These are phyloP conservation scores for Corythornis leucogaster DNA, from an alignment of 2,797 vertebrate species.

Conservation along the genomic window DNA sequence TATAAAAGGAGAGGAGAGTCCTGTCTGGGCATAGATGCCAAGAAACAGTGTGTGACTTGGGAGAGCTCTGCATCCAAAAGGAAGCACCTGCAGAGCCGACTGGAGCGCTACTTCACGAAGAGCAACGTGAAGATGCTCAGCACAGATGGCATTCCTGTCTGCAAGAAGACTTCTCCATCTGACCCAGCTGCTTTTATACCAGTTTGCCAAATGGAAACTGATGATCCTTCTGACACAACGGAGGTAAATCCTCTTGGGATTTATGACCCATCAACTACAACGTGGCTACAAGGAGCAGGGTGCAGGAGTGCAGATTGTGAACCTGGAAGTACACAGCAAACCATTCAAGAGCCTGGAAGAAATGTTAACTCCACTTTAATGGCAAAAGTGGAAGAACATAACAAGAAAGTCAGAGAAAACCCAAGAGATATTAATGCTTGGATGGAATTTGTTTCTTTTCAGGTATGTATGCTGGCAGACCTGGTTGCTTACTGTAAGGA, in stretches of 20 bases:
- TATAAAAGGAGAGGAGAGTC: slow-evolving; percentile 90
- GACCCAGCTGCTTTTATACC: slow-evolving; percentile 78
- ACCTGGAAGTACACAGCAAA: background rate
- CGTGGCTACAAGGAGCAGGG: slow-evolving; percentile 92
- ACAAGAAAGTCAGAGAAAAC: slow-evolving; percentile 89
- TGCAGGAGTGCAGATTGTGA: slow-evolving; percentile 57
- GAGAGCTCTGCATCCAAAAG: slow-evolving; percentile 76
- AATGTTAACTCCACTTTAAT: slow-evolving; percentile 39
- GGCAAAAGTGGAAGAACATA: slow-evolving; percentile 89
- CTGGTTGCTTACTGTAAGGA: background rate
- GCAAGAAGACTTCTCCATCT: background rate
- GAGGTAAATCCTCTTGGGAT: slow-evolving; percentile 89
- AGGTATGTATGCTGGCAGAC: slow-evolving; percentile 77
- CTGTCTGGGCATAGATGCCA: slow-evolving; percentile 87
- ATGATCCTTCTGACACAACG: slow-evolving; percentile 2
- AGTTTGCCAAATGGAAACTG: slow-evolving; percentile 67
- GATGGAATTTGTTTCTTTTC: slow-evolving; percentile 92
- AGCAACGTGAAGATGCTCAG: slow-evolving; percentile 79
- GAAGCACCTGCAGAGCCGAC: slow-evolving; percentile 70
- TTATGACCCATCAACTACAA: slow-evolving; percentile 88
- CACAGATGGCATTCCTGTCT: slow-evolving; percentile 59
- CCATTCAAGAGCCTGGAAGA: slow-evolving; percentile 40
- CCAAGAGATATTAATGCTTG: slow-evolving; percentile 87
- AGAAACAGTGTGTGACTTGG: slow-evolving; percentile 86
- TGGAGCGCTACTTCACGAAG: slow-evolving; percentile 88